A percentile compares a stretch with the other conserved stretches of the same genome.
phyloP scores from a whole-genome alignment of 2,797 vertebrate species.

The Pristis pectinata region DNA sequence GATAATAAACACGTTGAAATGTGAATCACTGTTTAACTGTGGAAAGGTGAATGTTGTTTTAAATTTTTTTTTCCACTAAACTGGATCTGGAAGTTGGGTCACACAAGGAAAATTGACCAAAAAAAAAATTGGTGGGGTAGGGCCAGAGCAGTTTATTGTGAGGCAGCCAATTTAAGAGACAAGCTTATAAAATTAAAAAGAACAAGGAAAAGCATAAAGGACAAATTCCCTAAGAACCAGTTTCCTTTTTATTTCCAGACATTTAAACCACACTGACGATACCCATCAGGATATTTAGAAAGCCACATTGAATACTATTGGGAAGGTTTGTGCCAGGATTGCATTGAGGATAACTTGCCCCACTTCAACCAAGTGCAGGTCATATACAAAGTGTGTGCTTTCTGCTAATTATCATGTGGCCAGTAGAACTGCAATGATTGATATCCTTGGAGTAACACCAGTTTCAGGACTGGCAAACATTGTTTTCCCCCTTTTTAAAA shows the following conservation, averaged over 20 bases:
- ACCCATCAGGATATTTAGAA: background rate
- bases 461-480: no score
- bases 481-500: no score
- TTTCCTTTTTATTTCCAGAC: background rate
- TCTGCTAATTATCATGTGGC: no score
- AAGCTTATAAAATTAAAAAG: background rate
- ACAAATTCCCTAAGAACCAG: background rate
- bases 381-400: no score
- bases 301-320: no score
- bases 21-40: background rate
- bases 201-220: background rate
- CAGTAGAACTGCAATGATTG: no score
- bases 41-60: background rate
- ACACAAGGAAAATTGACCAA: background rate
- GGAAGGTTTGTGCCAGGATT: no score
- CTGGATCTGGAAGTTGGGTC: background rate
- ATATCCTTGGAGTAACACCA: no score
- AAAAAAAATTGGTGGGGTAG: background rate
- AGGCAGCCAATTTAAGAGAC: background rate
- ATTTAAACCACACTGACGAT: background rate
- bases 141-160: background rate
- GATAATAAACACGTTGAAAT: no score
- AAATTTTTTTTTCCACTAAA: background rate
- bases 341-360: no score
- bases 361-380: no score